Evolutionary conservation across 35 echinoderm and acorn worm genomes (phyloP), one percentile per base, ranked within the genome.

Genomic region (Diadema setosum): DNA sequence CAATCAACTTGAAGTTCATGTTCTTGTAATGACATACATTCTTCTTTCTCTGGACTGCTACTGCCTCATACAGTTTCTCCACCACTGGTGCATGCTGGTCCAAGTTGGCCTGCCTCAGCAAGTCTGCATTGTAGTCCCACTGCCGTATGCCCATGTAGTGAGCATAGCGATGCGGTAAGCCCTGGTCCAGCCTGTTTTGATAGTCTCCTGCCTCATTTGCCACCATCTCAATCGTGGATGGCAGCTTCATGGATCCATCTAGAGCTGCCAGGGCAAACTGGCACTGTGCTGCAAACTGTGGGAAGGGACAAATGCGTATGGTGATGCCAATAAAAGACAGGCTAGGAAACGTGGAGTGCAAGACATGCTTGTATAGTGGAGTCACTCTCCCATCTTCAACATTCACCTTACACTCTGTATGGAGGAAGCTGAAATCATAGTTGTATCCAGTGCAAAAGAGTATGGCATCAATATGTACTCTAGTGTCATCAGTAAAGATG

Each of bases 361-460:
- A 60, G 3, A 98, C 15, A 42, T 98, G 96, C 74, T 91, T 89
- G 61, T 98, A 94, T 3, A 98, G 74, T 12, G 93, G 84, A 16
- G 93, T 75, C 42, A 98, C 67, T 6, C 81, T 65, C 1, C n/a
- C 57, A 63, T 91, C 84, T 12, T 76, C 43, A 4, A 94, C 76
- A 14, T 36, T 65, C 0, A 94, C 39, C 18, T 67, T 45, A 42
- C 96, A 94, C 25, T 98, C 89, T 29, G 87, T 49, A 18, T 64
- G 82, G 50, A 98, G 60, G 58, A 98, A 98, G 9, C 88, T 85
- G 37, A 94, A 94, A 27, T 52, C 52, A 58, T 83, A 98, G 3
- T 94, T 18, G 63, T 94, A 98, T 3, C 96, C 96, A n/a, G 96
- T 94, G 44, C 96, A 94, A 27, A 89, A 87, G 31, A 98, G 65